These are phyloP conservation scores for Pimpla rufipes DNA, from an alignment of 2,888 invertebrate genomes.

Conservation along the genomic window DNA sequence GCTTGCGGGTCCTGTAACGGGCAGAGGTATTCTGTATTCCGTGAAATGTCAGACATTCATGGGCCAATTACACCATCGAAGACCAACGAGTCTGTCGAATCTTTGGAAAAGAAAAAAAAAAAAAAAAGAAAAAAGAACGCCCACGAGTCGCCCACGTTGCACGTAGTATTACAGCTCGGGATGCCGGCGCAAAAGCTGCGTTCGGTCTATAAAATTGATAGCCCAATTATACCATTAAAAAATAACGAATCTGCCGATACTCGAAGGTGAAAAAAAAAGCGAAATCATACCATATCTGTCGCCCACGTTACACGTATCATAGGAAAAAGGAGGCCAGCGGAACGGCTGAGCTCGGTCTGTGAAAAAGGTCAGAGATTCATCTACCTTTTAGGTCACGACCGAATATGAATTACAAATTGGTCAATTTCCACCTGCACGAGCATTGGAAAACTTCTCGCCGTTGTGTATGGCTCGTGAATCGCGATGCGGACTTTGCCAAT, in stretches of 20 bases:
- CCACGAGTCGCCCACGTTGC: too few species aligned
- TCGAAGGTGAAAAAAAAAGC: constrained; percentile 28
- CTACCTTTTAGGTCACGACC: constrained; percentile 82
- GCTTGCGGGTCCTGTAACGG: background rate
- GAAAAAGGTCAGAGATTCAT: constrained; percentile 82
- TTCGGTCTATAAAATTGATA: background rate
- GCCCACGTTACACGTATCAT: constrained; percentile 31
- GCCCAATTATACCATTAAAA: constrained; percentile 20
- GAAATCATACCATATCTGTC: constrained; percentile 30
- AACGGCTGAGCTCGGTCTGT: constrained; percentile 36
- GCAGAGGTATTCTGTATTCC: background rate
- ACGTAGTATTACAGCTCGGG: background rate
- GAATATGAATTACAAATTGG: constrained; percentile 84
- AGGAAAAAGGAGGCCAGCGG: constrained; percentile 31
- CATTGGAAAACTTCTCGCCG: constrained; percentile 65
- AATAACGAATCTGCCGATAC: constrained; percentile 37
- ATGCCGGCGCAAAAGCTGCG: background rate
- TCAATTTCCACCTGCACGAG: constrained; percentile 76
- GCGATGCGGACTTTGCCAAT: background rate
- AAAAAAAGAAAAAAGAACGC: background rate
- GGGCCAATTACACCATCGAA: constrained; percentile 7
- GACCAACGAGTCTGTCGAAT: background rate
- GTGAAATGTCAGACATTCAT: constrained; percentile 26
- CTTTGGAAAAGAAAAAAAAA: background rate
- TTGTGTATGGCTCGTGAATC: constrained; percentile 20